These are phyloP conservation scores for Pseudorasbora parva DNA, from an alignment of 2,113 vertebrate species.

Conservation along the genomic window DNA sequence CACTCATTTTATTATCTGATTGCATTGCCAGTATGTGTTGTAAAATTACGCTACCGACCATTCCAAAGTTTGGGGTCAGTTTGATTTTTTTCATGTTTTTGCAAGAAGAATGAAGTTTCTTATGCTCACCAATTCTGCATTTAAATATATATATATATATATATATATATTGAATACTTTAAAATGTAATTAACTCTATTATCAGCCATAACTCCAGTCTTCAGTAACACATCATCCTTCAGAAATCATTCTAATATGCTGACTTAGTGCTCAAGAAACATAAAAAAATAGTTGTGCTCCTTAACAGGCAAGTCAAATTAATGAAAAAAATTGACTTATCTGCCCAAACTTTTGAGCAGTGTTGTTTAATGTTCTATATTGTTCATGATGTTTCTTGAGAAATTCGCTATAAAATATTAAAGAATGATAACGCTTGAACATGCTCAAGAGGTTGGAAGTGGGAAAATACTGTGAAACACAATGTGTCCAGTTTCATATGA, in stretches of 20 bases:
- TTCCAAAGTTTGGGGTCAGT: not conserved
- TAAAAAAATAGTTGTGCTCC: not conserved
- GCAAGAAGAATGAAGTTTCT: no score
- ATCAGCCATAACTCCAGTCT: not conserved
- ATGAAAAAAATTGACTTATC: no score
- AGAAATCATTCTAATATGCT: not conserved
- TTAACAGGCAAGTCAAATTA: not conserved
- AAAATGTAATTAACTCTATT: not conserved
- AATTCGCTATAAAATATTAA: not conserved
- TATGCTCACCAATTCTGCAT: no score
- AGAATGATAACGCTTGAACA: constrained; percentile 11
- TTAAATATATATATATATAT: no score
- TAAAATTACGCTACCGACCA: not conserved
- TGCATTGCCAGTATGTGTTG: not conserved
- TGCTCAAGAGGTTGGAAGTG: not conserved
- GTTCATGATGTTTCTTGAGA: not conserved
- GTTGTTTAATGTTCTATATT: not conserved
- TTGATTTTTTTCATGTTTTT: not conserved
- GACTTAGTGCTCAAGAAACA: not conserved
- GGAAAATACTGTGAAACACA: not conserved
- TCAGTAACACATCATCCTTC: not conserved
- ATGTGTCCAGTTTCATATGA: not conserved
- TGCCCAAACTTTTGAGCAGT: not conserved
- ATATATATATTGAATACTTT: not conserved
- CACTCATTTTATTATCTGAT: not conserved